Conservation (phyloP, 30 jellyfish, hydroid and myxozoan genomes). For the Turritopsis dohrnii region DNA sequence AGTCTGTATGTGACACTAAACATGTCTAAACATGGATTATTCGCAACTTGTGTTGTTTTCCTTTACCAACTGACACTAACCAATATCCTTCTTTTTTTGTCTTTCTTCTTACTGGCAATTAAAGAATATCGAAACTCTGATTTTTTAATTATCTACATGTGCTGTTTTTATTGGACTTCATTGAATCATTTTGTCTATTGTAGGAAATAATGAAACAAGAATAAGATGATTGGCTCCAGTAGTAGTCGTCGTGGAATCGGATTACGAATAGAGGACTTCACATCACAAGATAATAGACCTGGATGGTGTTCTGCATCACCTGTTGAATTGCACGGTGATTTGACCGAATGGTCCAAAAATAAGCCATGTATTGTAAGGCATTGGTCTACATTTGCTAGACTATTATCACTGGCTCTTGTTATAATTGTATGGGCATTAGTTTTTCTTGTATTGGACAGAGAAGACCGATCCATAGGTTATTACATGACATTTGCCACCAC, state of each 20-base stretch:
- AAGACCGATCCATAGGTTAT: slow-evolving; percentile 6
- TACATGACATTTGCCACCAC: slow-evolving; percentile 30
- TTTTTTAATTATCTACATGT: no score
- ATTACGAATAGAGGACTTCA: slow-evolving; percentile 27
- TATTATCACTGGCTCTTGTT: slow-evolving; percentile 6
- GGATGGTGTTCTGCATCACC: slow-evolving; percentile 38
- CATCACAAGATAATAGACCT: slow-evolving; percentile 34
- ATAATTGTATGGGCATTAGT: slow-evolving; percentile 14
- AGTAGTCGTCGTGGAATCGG: background rate
- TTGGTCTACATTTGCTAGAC: slow-evolving; percentile 25
- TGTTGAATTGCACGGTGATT: slow-evolving; percentile 10
- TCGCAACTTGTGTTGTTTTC: no score
- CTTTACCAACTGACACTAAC: no score
- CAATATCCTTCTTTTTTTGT: no score
- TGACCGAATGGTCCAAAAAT: slow-evolving; percentile 18
- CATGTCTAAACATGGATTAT: no score
- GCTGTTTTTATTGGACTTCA: no score
- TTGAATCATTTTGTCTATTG: background rate
- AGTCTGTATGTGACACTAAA: no score
- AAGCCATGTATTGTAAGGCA: slow-evolving; percentile 25
- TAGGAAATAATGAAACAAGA: no score
- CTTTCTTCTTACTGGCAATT: no score
- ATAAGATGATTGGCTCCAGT: background rate
- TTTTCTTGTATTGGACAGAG: background rate
- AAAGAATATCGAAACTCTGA: no score